Conservation (phyloP, 37 sponge, comb jelly and placozoan genomes). For the Eunapius fragilis region DNA sequence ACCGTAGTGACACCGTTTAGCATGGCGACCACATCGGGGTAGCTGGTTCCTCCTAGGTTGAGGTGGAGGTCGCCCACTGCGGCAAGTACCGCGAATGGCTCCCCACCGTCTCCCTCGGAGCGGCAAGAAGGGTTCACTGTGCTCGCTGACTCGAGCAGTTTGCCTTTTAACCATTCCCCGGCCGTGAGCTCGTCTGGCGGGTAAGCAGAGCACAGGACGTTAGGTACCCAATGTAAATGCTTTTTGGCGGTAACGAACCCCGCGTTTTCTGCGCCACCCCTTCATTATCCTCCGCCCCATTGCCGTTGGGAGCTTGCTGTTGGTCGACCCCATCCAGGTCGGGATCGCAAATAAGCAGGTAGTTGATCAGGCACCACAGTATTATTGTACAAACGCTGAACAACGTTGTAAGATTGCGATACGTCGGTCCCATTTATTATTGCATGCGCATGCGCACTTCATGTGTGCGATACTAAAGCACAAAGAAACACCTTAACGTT, state of each 20-base stretch:
- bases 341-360: conserved; percentile 2
- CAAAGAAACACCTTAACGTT: background rate
- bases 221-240: background rate
- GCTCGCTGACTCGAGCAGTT: background rate
- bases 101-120: background rate
- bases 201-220: background rate
- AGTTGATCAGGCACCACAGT: conserved; percentile 9
- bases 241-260: background rate
- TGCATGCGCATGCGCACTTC: conserved; percentile 16
- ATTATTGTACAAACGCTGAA: background rate
- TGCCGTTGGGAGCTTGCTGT: background rate
- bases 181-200: background rate
- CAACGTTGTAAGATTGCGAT: background rate
- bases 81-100: conserved; percentile 5
- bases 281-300: conserved; percentile 17
- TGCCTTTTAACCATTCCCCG: background rate
- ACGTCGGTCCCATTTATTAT: background rate
- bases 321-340: background rate
- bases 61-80: conserved; percentile 30
- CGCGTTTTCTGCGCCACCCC: background rate
- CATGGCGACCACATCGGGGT: background rate
- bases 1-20: background rate
- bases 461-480: background rate
- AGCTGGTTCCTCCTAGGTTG: background rate
- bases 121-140: background rate